Evolutionary conservation across 2,113 vertebrate species (phyloP), one percentile per base, ranked within the genome.

Genomic region (Oncorhynchus masou): DNA sequence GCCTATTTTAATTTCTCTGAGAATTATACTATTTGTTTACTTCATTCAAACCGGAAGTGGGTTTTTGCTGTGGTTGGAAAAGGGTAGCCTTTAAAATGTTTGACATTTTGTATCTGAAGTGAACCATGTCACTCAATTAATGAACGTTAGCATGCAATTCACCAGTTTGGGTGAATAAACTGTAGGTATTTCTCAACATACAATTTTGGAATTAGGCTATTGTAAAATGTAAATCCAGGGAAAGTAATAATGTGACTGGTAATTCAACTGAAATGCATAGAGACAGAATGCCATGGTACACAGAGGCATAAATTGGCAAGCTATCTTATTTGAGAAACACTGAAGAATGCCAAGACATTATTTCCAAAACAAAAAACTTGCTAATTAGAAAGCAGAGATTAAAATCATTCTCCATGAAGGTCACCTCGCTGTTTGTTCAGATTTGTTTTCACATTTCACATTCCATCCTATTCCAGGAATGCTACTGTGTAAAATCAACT

Each of bases 1-100:
- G 86, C 87, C 86, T 91, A 76, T 83, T 62, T 57, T 20, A 19
- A 16, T 15, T 20, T 57, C 29, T 45, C 29, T 34, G 29, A 68
- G 67, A 20, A 68, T n/a, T 34, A 45, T 68, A 68, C 19, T 7
- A 5, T 68, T 68, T 68, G 67, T 27, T 31, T 68, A 20, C n/a
- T 39, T 5, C 31, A 34, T n/a, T 4, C 12, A 27, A 6, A 11
- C 31, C 19, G 7, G 29, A n/a, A 45, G 31, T 31, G 67, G 67
- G 24, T 11, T n/a, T 45, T 27, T 68, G 51, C 51, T 54, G 51
- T 54, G 5, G 15, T 68, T 68, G 67, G 29, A 34, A 34, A 39
- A 68, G 67, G 29, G 19, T 29, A 68, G 15, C 27, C 4, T 19
- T 68, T 39, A 45, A 68, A 34, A 6, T 11, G 67, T n/a, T 68